Percentiles rank a stretch among this genome's conserved stretches.
phyloP scores from a whole-genome alignment of 2,113 vertebrate species.

The Chitala chitala region DNA sequence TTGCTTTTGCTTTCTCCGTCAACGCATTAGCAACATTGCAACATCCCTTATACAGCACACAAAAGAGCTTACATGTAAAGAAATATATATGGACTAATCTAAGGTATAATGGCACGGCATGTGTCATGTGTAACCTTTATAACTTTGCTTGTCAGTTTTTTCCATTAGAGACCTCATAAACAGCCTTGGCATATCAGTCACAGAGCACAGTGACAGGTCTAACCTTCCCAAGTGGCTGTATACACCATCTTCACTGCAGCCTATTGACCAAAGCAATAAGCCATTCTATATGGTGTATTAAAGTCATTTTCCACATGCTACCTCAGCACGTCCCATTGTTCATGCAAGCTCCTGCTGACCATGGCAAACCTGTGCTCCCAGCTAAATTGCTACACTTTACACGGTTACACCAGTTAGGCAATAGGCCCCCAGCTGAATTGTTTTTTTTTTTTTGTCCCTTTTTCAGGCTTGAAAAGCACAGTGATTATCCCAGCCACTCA shows the following conservation, averaged over 20 bases:
- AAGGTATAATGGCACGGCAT: constrained; percentile 78
- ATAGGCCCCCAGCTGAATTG: constrained; percentile 76
- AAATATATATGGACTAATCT: constrained; percentile 75
- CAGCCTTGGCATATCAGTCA: constrained; percentile 87
- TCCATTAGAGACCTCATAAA: constrained; percentile 95
- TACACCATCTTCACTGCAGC: constrained; percentile 89
- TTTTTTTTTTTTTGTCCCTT: constrained; percentile 65
- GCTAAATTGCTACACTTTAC: constrained; percentile 90
- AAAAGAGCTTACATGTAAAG: constrained; percentile 74
- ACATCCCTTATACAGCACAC: constrained; percentile 70
- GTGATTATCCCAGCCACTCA: constrained; percentile 78
- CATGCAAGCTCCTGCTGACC: constrained; percentile 97
- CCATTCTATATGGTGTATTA: constrained; percentile 99
- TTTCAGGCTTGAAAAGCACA: constrained; percentile 78
- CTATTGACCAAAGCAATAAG: constrained; percentile 99
- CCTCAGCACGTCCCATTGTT: constrained; percentile 99
- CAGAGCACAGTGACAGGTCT: constrained; percentile 87
- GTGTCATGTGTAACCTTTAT: constrained; percentile 94
- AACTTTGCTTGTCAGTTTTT: constrained; percentile 87
- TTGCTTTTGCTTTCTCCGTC: constrained; percentile 38
- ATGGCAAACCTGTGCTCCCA: constrained; percentile 75
- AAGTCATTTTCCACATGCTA: constrained; percentile 99
- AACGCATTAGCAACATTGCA: constrained; percentile 70
- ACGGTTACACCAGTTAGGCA: constrained; percentile 82
- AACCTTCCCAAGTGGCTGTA: constrained; percentile 97